Evolutionary conservation across 1,140 invertebrate genomes (phyloP).

Genomic region (Gryon sp.): DNA sequence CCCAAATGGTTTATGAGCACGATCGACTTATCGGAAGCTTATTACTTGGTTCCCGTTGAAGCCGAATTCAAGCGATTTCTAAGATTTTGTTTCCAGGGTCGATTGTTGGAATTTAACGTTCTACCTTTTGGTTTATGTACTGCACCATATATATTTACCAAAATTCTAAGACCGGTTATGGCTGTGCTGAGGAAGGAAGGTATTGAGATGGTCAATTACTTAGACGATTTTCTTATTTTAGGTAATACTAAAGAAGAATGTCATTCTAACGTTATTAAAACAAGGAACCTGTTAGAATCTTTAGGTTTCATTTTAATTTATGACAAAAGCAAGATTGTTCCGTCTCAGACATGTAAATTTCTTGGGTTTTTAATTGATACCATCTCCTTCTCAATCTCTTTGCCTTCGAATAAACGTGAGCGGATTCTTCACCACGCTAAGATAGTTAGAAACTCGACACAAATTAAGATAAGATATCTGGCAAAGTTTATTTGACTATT

Average conservation of each 20-base stretch:
- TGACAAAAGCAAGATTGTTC: neutral
- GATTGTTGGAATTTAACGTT: neutral
- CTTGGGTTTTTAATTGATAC: neutral
- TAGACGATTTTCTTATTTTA: neutral
- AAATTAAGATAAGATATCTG: constrained; percentile 4
- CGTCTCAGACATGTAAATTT: neutral
- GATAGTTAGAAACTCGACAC: neutral
- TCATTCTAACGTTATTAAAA: neutral
- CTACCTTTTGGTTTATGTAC: neutral
- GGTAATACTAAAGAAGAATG: neutral
- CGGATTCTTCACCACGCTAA: neutral
- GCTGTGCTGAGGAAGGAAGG: neutral
- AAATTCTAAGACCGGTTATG: neutral
- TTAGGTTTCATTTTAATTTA: neutral
- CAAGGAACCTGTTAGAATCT: neutral
- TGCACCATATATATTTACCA: neutral
- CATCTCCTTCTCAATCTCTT: neutral
- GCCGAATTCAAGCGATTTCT: neutral
- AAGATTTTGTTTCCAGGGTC: neutral
- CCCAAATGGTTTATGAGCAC: neutral
- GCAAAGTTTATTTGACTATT: too few relatives aligned
- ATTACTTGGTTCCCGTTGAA: neutral
- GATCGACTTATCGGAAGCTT: neutral
- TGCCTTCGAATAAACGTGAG: neutral
- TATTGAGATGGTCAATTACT: neutral